These are phyloP conservation scores for Campylorhamphus procurvoides DNA, from an alignment of 2,113 vertebrate genomes.

Conservation along the genomic window DNA sequence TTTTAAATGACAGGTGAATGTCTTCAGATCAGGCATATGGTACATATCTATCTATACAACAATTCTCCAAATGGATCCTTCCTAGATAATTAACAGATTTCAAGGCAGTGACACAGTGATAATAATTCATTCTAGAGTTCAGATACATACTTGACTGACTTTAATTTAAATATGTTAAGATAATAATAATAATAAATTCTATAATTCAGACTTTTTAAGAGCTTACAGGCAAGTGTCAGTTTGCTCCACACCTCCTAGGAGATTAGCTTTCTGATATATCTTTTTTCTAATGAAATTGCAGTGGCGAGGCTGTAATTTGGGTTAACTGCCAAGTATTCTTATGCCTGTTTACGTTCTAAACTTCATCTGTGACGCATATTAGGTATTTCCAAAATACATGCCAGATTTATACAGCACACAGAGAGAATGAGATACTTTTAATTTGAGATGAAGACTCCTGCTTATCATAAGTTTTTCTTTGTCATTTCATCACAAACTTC, in stretches of 20 bases:
- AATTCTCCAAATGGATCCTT: conserved; percentile 25
- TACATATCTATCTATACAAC: neutral
- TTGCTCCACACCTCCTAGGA: neutral
- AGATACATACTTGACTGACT: conserved; percentile 28
- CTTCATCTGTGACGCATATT: conserved; percentile 3
- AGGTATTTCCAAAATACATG: neutral
- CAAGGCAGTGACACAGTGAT: neutral
- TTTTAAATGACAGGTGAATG: conserved; percentile 27
- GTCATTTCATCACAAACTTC: neutral
- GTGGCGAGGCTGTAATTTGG: neutral
- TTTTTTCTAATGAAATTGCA: conserved; percentile 3
- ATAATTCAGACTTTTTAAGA: conserved; percentile 17
- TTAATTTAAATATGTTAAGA: conserved; percentile 13
- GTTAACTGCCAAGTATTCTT: conserved; percentile 29
- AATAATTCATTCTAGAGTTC: conserved; percentile 44
- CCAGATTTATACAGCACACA: neutral
- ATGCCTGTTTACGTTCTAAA: conserved; percentile 1
- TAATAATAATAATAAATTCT: conserved; percentile 29
- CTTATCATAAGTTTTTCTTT: neutral
- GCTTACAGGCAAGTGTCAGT: conserved; percentile 22
- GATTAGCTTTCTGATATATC: conserved; percentile 4
- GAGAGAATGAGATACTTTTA: neutral
- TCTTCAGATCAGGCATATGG: neutral
- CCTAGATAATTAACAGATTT: conserved; percentile 42
- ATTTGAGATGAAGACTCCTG: neutral